Percentiles rank a stretch among this genome's conserved stretches.
phyloP scores from a whole-genome alignment of 2,113 vertebrate species.

The Chloebia gouldiae region DNA sequence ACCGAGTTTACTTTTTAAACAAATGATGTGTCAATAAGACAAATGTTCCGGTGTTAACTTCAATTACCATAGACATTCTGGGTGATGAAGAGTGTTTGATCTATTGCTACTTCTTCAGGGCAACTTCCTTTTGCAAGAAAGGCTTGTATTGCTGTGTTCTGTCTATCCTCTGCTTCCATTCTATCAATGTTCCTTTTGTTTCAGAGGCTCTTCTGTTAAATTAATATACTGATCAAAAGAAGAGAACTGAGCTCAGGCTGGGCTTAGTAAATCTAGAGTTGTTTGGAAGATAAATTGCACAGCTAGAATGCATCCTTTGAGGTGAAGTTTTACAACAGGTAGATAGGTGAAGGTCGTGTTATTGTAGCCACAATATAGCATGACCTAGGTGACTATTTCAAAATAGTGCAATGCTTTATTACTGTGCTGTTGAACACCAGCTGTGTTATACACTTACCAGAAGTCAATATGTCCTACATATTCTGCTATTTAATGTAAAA shows the following conservation, averaged over 20 bases:
- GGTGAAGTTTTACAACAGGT: conserved; percentile 14
- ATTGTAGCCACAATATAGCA: neutral
- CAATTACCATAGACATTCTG: conserved; percentile 46
- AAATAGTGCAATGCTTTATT: neutral
- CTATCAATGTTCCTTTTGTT: conserved; percentile 47
- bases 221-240: conserved; percentile 51
- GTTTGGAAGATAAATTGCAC: conserved; percentile 1
- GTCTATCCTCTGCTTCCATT: conserved; percentile 12
- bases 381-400: neutral
- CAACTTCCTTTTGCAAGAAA: conserved; percentile 19
- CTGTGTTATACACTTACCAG: neutral
- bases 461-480: neutral
- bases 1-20: conserved; percentile 42
- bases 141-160: conserved; percentile 33
- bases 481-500: neutral
- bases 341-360: neutral
- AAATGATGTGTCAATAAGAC: conserved; percentile 48
- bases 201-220: conserved; percentile 58
- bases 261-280: neutral
- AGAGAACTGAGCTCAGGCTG: conserved; percentile 12
- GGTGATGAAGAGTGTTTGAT: conserved; percentile 16
- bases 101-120: conserved; percentile 42
- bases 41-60: conserved; percentile 16
- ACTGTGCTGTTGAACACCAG: neutral
- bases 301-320: neutral